Percentiles rank a stretch among this genome's conserved stretches.
Conservation (phyloP, 2,888 invertebrate genomes). For the Cheilosia urbana region DNA sequence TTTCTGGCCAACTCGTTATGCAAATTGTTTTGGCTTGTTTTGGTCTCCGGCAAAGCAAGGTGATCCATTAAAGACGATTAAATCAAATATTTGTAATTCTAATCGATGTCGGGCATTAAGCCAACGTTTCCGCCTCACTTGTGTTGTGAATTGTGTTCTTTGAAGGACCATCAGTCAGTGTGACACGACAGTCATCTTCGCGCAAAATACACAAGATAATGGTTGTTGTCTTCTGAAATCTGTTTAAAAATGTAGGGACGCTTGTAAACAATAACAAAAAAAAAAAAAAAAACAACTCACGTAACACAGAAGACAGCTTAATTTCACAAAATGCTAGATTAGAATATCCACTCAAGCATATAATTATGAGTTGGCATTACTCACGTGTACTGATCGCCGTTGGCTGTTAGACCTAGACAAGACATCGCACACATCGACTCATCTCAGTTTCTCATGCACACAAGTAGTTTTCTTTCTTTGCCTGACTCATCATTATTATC, state of each 20-base stretch:
- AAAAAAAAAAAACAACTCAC: conserved; percentile 38
- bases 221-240: not conserved
- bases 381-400: conserved; percentile 21
- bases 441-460: conserved; percentile 54
- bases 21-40: conserved; percentile 5
- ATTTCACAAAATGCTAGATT: conserved; percentile 62
- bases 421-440: not conserved
- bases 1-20: conserved; percentile 12
- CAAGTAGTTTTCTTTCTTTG: conserved; percentile 3
- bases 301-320: conserved; percentile 36
- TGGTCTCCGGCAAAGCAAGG: not conserved
- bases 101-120: conserved; percentile 1
- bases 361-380: conserved; percentile 27
- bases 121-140: not conserved
- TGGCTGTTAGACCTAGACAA: not conserved
- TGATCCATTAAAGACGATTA: not conserved
- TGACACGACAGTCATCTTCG: not conserved
- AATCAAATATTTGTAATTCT: conserved; percentile 19
- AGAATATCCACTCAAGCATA: conserved; percentile 70
- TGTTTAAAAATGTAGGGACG: not conserved
- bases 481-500: conserved; percentile 61
- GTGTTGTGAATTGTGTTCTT: not conserved
- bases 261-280: conserved; percentile 35
- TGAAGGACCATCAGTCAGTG: not conserved
- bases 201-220: not conserved